Base-by-base conservation (phyloP, 2,888 invertebrate species). In the Ormyrus thymus region DNA sequence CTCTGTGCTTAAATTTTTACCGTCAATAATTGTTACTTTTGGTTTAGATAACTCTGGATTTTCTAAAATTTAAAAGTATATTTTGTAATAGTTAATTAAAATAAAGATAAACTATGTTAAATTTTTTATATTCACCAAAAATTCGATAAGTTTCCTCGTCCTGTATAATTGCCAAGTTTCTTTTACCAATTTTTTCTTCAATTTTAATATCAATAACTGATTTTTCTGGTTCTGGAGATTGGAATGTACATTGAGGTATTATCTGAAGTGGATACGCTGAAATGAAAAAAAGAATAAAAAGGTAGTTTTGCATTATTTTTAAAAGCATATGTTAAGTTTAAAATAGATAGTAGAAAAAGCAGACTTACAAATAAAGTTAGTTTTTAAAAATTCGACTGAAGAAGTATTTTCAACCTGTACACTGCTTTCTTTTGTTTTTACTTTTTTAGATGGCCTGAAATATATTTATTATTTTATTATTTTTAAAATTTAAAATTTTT, bases 31-130 rank as follows among this genome's bases (percentile, higher is more conserved):
- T 13, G 86, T 90, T 29, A 86, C 82, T 58, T 88, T 83, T 6
- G 90, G 90, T 71, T 88, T 90, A 8, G 89, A 87, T 59, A 90
- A 79, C 59, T 89, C 87, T 0, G 90, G 88, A 84, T 90, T 89
- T 83, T 90, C 90, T 89, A 66, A 6, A 86, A 83, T 75, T 45
- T 45, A 66, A 72, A 55, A n/a, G 7, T 43, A 45, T 51, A 53
- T 43, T 61, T 45, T 7, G 29, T 29, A 68, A 15, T 5, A 29
- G 13, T 51, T 59, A 65, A 43, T 66, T 70, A 76, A 50, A 11
- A 10, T 58, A 50, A 62, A 7, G 5, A 55, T 65, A 10, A 68
- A n/a, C 56, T 13, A 50, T 58, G 59, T 15, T 29, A 46, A 6
- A 70, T 58, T 72, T 58, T 11, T 8, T 51, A 46, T 53, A n/a